phyloP scores from a whole-genome alignment of 2,797 vertebrate species.

The Synanceia verrucosa region DNA sequence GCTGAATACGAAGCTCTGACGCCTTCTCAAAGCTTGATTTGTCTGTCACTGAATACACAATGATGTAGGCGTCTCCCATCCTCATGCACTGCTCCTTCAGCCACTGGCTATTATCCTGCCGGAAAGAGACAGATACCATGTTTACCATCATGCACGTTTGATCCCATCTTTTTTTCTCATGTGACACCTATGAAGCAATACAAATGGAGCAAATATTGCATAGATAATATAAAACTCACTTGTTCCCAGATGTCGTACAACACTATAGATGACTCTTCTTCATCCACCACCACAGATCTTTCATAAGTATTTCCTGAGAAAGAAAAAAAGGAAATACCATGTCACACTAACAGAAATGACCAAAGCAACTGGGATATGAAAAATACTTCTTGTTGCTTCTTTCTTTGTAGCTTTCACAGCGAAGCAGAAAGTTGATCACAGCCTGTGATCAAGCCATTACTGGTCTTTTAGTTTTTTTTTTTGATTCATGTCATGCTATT shows the following conservation, averaged over 20 bases:
- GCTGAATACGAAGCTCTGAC: conserved; percentile 95
- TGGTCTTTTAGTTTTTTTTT: conserved; percentile 38
- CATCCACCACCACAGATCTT: conserved; percentile 92
- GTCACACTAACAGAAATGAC: conserved; percentile 20
- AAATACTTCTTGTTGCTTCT: not conserved
- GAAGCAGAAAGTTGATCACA: conserved; percentile 8
- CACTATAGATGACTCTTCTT: conserved; percentile 93
- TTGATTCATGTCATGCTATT: conserved; percentile 24
- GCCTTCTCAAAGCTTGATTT: conserved; percentile 98
- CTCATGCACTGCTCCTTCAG: conserved; percentile 97
- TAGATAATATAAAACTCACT: conserved; percentile 78
- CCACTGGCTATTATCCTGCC: conserved; percentile 94
- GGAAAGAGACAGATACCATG: not conserved
- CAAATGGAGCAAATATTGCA: not conserved
- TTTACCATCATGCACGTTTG: conserved; percentile 9
- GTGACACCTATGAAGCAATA: not conserved
- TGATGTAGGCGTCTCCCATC: conserved; percentile 98
- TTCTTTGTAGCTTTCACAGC: conserved; percentile 10
- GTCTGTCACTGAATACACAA: conserved; percentile 98
- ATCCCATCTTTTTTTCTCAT: not conserved
- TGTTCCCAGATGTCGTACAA: conserved; percentile 98
- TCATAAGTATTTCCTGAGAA: conserved; percentile 94
- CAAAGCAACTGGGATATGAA: conserved; percentile 3
- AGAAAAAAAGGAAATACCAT: not conserved
- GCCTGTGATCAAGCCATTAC: conserved; percentile 8